These are phyloP conservation scores for Phalacrocorax brasilianus DNA, from an alignment of 2,113 vertebrate genomes.

Conservation along the genomic window DNA sequence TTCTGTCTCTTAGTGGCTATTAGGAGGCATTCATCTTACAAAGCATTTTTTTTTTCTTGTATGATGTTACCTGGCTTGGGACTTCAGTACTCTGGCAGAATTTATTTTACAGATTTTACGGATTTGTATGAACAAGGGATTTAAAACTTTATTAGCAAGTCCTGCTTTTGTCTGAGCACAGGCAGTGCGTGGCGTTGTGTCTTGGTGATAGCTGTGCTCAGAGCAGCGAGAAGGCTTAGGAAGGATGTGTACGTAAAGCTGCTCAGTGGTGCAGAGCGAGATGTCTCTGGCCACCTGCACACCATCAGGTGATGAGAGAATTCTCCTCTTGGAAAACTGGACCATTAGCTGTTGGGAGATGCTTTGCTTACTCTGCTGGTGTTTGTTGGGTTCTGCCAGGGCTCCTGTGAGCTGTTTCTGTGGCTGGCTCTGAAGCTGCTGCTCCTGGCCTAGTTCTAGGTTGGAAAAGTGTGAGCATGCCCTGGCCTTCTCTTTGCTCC, in stretches of 20 bases:
- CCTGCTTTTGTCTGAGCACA: neutral
- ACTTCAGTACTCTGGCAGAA: neutral
- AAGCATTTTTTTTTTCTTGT: neutral
- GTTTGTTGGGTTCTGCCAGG: neutral
- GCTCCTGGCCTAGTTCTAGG: neutral
- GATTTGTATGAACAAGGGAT: neutral
- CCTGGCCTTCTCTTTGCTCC: neutral
- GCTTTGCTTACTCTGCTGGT: neutral
- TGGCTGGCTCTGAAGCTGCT: neutral
- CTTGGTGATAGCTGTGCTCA: neutral
- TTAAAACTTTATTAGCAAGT: neutral
- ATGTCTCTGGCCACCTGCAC: neutral
- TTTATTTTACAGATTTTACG: neutral
- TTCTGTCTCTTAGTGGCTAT: neutral
- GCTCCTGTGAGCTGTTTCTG: neutral
- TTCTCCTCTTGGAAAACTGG: neutral
- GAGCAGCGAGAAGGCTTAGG: neutral
- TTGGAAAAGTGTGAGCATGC: accelerated
- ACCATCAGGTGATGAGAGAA: neutral
- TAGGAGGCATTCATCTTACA: neutral
- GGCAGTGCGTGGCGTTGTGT: neutral
- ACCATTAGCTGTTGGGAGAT: neutral
- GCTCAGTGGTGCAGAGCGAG: neutral
- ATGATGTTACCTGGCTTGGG: neutral
- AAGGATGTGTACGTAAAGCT: neutral